phyloP scores from a whole-genome alignment of 1,140 invertebrate genomes.

The Drosophila pallidifrons region DNA sequence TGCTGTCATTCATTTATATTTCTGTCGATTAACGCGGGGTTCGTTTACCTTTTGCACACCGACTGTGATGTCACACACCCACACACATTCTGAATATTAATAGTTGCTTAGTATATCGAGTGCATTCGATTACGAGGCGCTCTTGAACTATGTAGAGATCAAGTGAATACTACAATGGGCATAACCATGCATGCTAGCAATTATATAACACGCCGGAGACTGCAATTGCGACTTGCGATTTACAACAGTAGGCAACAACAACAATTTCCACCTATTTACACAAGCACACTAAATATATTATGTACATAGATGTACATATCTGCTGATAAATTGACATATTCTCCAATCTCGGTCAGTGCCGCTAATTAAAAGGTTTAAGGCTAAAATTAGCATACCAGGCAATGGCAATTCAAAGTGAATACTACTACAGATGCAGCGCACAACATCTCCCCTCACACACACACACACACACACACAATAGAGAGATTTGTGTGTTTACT shows the following conservation, averaged over 20 bases:
- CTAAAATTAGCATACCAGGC: conserved; percentile 76
- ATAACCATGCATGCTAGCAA: conserved; percentile 44
- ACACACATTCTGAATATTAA: background rate
- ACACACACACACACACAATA: conserved; percentile 4
- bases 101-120: background rate
- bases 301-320: conserved; percentile 4
- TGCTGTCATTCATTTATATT: background rate
- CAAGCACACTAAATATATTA: conserved; percentile 10
- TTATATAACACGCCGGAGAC: conserved; percentile 54
- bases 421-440: conserved; percentile 40
- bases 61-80: conserved; percentile 41
- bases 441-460: conserved; percentile 8
- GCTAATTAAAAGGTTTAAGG: conserved; percentile 83
- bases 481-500: conserved; percentile 60
- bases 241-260: conserved; percentile 4
- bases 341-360: conserved; percentile 77
- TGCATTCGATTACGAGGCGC: conserved; percentile 20
- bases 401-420: conserved; percentile 53
- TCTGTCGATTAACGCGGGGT: conserved; percentile 22
- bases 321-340: conserved; percentile 63
- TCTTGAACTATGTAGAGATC: conserved; percentile 69
- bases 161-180: conserved; percentile 55
- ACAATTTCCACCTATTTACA: background rate
- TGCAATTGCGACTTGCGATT: conserved; percentile 27
- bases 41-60: conserved; percentile 62